Evolutionary conservation across 2,888 invertebrate species (phyloP), one percentile per base, ranked within the genome.

Genomic region (Fissipunctia ypsillon): DNA sequence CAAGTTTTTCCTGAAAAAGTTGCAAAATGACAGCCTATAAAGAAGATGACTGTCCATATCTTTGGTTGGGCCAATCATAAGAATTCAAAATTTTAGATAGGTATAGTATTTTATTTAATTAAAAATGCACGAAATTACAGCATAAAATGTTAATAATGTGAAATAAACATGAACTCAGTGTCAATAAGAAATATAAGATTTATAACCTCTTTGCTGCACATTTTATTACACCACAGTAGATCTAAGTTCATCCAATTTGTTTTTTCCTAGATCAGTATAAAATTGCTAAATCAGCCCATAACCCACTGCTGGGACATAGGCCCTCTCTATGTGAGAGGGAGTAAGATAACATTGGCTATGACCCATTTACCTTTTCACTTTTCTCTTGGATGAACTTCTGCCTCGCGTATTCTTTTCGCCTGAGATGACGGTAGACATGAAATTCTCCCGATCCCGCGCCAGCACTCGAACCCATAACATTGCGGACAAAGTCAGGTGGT

Each of bases 401-500:
- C 73, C 99, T 97, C 0, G 99, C 99, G 94, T 99, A 99, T 95
- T 99, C 99, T 93, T 99, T 99, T 76, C 99, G 97, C 64, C 99
- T 96, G 59, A 99, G 97, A 94, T 99, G 99, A 80, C 99, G 97
- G 90, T 99, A 99, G 0, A 99, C 99, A 94, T 99, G 99, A 94
- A 99, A 99, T 94, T 99, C 99, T 14, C 99, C 99, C 78, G 99
- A 99, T 2, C 99, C 99, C 48, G 99, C 99, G 28, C 99, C 99
- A 43, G 99, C 99, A 96, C 99, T 99, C 0, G 99, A 99, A n/a
- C 99, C 99, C 99, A 99, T 99, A 4, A 99, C 99, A 97, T 99
- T 99, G 73, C 99, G 97, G 10, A 99, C 99, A 95, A 99, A 99
- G 91, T 99, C 99, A 9, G 99, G 98, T 19, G 99, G 98, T 59